Percentiles rank a stretch among this genome's conserved stretches.
These are phyloP conservation scores for Phyllostomus discolor DNA, from an alignment of 2,113 vertebrate genomes.

Conservation along the genomic window DNA sequence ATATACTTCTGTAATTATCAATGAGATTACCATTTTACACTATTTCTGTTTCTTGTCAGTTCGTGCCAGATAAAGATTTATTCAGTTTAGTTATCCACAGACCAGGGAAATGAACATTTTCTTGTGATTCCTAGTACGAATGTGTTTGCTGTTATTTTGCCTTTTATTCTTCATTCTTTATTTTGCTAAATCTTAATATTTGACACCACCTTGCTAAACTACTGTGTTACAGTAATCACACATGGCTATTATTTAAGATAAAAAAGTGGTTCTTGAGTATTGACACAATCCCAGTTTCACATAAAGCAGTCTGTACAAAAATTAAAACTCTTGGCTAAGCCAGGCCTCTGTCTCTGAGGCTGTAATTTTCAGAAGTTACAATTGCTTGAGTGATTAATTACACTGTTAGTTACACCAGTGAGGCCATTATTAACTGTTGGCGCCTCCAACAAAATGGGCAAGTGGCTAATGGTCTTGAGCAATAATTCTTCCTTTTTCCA, in stretches of 20 bases:
- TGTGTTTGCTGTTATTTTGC: background rate
- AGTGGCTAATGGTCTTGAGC: slow-evolving; percentile 57
- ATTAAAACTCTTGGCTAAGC: slow-evolving; percentile 8
- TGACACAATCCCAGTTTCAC: background rate
- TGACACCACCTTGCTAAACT: background rate
- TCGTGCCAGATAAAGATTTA: background rate
- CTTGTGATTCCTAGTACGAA: background rate
- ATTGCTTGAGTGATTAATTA: slow-evolving; percentile 62
- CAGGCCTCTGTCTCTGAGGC: slow-evolving; percentile 13
- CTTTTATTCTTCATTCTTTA: background rate
- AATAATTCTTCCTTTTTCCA: slow-evolving; percentile 43
- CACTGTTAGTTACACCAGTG: slow-evolving; percentile 35
- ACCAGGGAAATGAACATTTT: background rate
- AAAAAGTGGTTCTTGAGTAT: background rate
- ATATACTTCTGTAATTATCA: background rate
- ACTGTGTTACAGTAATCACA: background rate
- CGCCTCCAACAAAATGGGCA: slow-evolving; percentile 28
- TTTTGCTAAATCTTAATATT: background rate
- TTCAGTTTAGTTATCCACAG: background rate
- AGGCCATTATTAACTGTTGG: slow-evolving; percentile 64
- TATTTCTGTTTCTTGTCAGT: background rate
- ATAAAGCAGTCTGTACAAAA: background rate
- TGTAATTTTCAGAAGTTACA: slow-evolving; percentile 61
- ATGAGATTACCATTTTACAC: background rate
- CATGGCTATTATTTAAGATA: background rate